Evolutionary conservation across 2,113 vertebrate species (phyloP), one percentile per base, ranked within the genome.

Genomic region (Talpa occidentalis): DNA sequence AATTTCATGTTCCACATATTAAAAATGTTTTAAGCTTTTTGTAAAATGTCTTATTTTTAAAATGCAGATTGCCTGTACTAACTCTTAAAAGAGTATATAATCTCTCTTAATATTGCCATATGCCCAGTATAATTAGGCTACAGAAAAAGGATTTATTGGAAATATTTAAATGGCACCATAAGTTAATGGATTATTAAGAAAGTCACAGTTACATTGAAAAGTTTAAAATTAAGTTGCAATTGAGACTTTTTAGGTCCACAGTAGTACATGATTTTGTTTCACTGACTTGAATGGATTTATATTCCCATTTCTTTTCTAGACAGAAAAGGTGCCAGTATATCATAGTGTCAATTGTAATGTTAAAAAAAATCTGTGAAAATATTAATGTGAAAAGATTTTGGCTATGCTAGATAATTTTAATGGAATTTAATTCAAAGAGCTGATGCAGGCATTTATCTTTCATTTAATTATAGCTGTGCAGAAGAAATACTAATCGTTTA

Each of bases 191-290:
- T 12, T 67, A 69, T 74, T 89, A 89, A 92, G 37, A 56, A 56
- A 84, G 4, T n/a, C 10, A 81, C 91, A 89, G 3, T 7, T 21
- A 64, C 6, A 24, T 1, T 80, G 66, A 62, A 73, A 59, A 91
- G 24, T 80, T 88, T 82, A 84, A 89, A 89, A 54, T 88, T 67
- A 83, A 93, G 22, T 64, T 77, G n/a, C 37, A 62, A 15, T 85
- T 81, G 4, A 1, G 44, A 4, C 0, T 5, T 94, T 81, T 90
- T 52, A 47, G 19, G 6, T 74, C 9, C 14, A 72, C 1, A 91
- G n/a, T 40, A 82, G 7, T 4, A 44, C 22, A 67, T 60, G 15
- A 67, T 88, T 92, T 84, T 77, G 4, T 80, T 93, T 88, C 21
- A 64, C 16, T 86, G 21, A 88, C 16, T 95, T 85, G 73, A 92